These are phyloP conservation scores for Vireo griseus DNA, from an alignment of 2,797 vertebrate genomes.

Conservation along the genomic window DNA sequence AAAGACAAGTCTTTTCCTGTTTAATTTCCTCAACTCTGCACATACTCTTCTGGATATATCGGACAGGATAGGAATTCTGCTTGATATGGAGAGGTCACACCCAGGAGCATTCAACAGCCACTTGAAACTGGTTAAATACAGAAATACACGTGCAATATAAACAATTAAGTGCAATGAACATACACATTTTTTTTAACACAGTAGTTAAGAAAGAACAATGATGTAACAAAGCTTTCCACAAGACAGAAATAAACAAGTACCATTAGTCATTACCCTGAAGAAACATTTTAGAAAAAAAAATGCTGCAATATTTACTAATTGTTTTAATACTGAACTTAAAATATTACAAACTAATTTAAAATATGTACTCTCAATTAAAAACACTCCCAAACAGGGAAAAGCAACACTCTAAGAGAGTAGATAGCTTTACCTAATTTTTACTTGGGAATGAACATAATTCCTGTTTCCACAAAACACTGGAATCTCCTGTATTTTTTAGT, in stretches of 20 bases:
- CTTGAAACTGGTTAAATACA: not conserved
- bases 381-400: not conserved
- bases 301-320: not conserved
- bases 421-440: not conserved
- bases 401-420: not conserved
- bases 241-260: not conserved
- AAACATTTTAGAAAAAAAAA: not conserved
- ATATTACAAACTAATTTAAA: not conserved
- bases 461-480: not conserved
- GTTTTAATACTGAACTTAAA: not conserved
- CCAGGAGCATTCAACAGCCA: not conserved
- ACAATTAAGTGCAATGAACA: not conserved
- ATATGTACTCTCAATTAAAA: not conserved
- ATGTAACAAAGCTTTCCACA: not conserved
- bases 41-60: not conserved
- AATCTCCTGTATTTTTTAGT: not conserved
- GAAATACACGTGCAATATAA: not conserved
- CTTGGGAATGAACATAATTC: not conserved
- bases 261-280: not conserved
- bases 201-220: not conserved
- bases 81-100: not conserved
- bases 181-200: not conserved
- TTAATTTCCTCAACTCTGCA: not conserved
- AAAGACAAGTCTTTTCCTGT: not conserved
- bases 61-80: not conserved